Base-by-base conservation (phyloP, 2,113 vertebrate species). In the Cebidichthys violaceus region DNA sequence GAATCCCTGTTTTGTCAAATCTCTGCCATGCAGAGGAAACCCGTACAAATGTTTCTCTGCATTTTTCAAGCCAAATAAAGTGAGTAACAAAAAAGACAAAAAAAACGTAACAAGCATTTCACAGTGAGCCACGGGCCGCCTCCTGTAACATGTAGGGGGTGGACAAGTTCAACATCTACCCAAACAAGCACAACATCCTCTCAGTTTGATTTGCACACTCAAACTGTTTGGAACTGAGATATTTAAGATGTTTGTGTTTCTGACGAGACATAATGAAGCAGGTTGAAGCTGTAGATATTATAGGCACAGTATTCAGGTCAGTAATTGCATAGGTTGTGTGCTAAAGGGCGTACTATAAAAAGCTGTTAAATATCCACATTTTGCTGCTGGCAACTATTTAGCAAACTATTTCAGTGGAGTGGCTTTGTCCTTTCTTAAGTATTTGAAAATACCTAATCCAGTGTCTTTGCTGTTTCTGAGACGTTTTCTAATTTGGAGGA, bases 61-160 rank as follows among this genome's bases (percentile, higher is more conserved):
- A 18, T 50, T 76, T 77, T 81, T 57, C 14, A 70, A 66, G 75
- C 50, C 78, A 65, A 78, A 60, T 55, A 77, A 75, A 82, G 66
- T 69, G 31, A 86, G 59, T 50, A 81, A 68, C 54, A 81, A 59
- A 77, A 54, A 80, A 69, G 18, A 70, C 45, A 11, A 55, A 9
- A 24, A 61, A 79, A 88, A 77, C 39, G 64, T 70, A 67, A 14
- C 45, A 50, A 81, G 75, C 22, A 9, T 57, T 74, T 77, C 72
- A 69, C 74, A 67, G 71, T 45, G 17, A 70, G 79, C 77, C 70
- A 22, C 13, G 1, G 37, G 4, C 81, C 35, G 20, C 81, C 86
- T 87, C 75, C 88, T 81, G 69, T 61, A 87, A 67, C 83, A 84
- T 67, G 85, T 87, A 83, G 86, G 90, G 84, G 88, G 82, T 67